Conservation (phyloP, 2,113 vertebrate genomes). For the Salvelinus namaycush region DNA sequence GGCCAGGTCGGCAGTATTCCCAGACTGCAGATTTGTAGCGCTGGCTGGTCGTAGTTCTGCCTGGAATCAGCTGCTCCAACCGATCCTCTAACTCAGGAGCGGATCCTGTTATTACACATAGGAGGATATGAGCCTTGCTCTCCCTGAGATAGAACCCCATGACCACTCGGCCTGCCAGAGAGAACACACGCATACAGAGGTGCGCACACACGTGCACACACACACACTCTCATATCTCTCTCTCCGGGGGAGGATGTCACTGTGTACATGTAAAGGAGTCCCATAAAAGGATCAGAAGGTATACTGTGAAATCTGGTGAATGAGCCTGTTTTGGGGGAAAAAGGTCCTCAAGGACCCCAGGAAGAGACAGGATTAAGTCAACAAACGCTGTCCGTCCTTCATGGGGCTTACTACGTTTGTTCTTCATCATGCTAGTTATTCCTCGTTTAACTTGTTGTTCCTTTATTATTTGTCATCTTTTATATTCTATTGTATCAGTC, state of each 20-base stretch:
- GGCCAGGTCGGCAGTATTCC: conserved; percentile 14
- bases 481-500: neutral
- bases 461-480: neutral
- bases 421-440: conserved; percentile 30
- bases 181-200: too few relatives aligned
- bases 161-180: too few relatives aligned
- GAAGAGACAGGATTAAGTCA: conserved; percentile 59
- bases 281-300: conserved; percentile 66
- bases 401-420: conserved; percentile 24
- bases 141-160: too few relatives aligned
- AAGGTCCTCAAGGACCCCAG: conserved; percentile 44
- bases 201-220: neutral
- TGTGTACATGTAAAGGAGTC: conserved; percentile 57
- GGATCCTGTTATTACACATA: conserved; percentile 44
- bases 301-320: conserved; percentile 69
- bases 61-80: conserved; percentile 11
- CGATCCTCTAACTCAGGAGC: conserved; percentile 16
- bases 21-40: conserved; percentile 18
- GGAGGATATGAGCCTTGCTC: too few relatives aligned
- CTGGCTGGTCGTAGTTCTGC: conserved; percentile 6
- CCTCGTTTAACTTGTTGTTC: neutral
- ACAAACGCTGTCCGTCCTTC: conserved; percentile 2
- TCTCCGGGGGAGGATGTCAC: conserved; percentile 36
- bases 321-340: conserved; percentile 37
- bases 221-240: conserved; percentile 14